Evolutionary conservation across 2,113 vertebrate species (phyloP).

Genomic region (Colossoma macropomum): DNA sequence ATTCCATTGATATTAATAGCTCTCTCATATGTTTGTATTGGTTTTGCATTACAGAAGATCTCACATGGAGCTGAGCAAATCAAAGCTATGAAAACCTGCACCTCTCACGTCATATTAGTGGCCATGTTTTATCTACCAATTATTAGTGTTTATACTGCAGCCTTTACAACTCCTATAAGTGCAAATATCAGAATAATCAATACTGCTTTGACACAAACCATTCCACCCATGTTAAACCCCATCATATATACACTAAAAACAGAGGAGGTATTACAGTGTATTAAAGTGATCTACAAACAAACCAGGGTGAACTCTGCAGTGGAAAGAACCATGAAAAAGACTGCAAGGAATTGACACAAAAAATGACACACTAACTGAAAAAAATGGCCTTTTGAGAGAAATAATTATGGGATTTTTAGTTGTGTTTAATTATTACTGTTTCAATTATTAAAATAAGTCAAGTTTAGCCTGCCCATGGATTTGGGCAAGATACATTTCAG

Average conservation of each 20-base stretch:
- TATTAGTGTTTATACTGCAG: conserved; percentile 20
- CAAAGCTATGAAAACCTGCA: conserved; percentile 70
- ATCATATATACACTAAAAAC: conserved; percentile 62
- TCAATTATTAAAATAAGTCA: no score
- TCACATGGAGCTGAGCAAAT: conserved; percentile 50
- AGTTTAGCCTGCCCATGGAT: no score
- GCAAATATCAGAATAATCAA: conserved; percentile 70
- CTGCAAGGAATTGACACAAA: no score
- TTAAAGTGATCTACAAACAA: conserved; percentile 47
- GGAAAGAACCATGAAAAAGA: not conserved
- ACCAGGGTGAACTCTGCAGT: not conserved
- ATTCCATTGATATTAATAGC: conserved; percentile 56
- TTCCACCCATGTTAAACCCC: conserved; percentile 60
- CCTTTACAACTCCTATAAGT: not conserved
- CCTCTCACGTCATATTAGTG: conserved; percentile 68
- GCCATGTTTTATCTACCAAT: conserved; percentile 61
- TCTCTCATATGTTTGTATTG: conserved; percentile 59
- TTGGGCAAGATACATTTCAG: no score
- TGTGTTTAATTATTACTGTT: no score
- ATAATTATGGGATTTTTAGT: no score
- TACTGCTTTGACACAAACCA: conserved; percentile 61
- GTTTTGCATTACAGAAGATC: conserved; percentile 52
- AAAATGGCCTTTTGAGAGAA: no score
- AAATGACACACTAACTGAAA: no score
- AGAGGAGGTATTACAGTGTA: conserved; percentile 53